Evolutionary conservation across 2,113 vertebrate species (phyloP).

Genomic region (Antechinus flavipes): DNA sequence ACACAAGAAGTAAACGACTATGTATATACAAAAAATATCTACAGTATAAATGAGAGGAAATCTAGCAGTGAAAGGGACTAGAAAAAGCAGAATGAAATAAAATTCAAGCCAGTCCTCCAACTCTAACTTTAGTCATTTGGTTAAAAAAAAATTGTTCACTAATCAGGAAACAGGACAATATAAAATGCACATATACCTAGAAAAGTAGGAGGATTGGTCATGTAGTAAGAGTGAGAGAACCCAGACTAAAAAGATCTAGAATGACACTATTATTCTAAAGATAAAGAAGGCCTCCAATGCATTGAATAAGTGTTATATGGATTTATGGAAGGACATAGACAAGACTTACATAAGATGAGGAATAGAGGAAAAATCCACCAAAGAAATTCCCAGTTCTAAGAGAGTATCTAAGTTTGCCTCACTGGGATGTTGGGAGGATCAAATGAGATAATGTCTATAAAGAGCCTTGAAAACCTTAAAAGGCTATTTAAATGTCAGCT

Average conservation of each 20-base stretch:
- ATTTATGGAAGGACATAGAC: neutral
- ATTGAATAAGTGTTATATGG: neutral
- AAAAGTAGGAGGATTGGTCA: neutral
- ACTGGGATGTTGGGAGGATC: neutral
- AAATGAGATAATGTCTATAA: neutral
- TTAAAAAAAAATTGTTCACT: neutral
- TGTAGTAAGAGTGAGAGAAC: neutral
- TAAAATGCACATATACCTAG: neutral
- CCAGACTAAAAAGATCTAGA: neutral
- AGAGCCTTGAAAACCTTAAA: neutral
- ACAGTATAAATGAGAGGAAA: neutral
- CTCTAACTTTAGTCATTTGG: neutral
- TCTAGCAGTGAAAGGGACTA: neutral
- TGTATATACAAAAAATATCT: neutral
- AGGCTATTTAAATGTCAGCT: neutral
- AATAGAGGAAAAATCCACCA: neutral
- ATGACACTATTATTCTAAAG: neutral
- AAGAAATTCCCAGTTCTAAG: neutral
- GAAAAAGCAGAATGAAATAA: neutral
- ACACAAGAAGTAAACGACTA: neutral
- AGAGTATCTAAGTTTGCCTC: neutral
- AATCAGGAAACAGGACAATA: neutral
- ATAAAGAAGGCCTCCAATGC: neutral
- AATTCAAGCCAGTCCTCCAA: neutral
- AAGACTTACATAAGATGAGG: neutral